Evolutionary conservation across 2,797 vertebrate genomes (phyloP), one percentile per base, ranked within the genome.

Genomic region (Rhinella marina): DNA sequence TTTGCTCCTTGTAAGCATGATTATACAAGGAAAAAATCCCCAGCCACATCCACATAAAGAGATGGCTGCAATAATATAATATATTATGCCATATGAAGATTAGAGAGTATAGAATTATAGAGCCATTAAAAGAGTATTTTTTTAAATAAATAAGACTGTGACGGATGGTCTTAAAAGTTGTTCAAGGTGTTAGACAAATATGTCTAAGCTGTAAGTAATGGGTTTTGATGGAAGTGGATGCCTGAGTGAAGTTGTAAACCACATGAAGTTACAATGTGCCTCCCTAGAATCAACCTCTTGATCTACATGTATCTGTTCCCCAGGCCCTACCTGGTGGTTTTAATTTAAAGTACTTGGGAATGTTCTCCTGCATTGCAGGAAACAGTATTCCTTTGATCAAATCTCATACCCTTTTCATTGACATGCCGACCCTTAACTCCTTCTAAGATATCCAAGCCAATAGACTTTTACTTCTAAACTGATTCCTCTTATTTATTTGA

Each of bases 331-430:
- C 84, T 83, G 61, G 88, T 89, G 88, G 80, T 89, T 89, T 89
- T 89, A 86, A 89, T 89, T 89, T 89, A 89, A 56, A 79, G 73
- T 54, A 57, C 81, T 82, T 83, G 84, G 84, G 84, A 89, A 89
- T 89, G 88, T 86, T 89, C 88, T 86, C 88, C 88, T 89, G 84
- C 80, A 89, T 89, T 89, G 88, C 88, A 89, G 88, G 88, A 89
- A 89, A 79, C 84, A 89, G 62, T 72, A 52, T 86, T 83, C 84
- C 84, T 89, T 89, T 89, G 88, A 89, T 89, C 88, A 89, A 81
- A 57, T 75, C 70, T 66, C 77, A 89, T 85, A 88, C 83, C 50
- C 52, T 52, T 86, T 82, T 89, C 59, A 68, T 68, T 86, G 80
- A 81, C 80, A 52, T 57, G 70, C 61, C 52, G 32, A 83, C 52